A percentile compares a stretch with the other conserved stretches of the same genome.
phyloP scores from a whole-genome alignment of 2,888 invertebrate genomes.

The Leptarthrus brevirostris region DNA sequence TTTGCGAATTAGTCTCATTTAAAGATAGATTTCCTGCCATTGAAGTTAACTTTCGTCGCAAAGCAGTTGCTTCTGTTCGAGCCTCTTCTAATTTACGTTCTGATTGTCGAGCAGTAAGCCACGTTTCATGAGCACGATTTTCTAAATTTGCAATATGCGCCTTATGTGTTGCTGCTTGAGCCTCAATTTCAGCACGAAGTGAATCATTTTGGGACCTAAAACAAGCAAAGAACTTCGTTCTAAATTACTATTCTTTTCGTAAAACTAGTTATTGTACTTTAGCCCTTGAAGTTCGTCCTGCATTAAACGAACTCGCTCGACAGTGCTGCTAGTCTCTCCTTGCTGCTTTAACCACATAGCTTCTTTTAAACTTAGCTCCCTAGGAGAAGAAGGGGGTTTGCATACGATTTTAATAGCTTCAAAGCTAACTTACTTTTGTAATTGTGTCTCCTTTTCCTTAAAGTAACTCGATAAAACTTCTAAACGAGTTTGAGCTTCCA shows the following conservation, averaged over 20 bases:
- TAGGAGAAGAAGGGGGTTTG: too few species aligned
- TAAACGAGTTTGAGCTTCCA: slow-evolving; percentile 84
- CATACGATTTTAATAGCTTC: too few species aligned
- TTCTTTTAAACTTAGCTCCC: slow-evolving; percentile 81
- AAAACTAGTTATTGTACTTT: slow-evolving; percentile 72
- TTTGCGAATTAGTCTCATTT: slow-evolving; percentile 49
- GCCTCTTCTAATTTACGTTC: slow-evolving; percentile 86
- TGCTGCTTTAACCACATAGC: slow-evolving; percentile 82
- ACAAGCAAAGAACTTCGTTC: too few species aligned
- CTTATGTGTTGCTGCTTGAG: slow-evolving; percentile 78
- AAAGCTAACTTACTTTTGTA: slow-evolving; percentile 77
- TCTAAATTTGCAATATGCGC: slow-evolving; percentile 82
- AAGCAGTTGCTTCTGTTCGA: slow-evolving; percentile 76
- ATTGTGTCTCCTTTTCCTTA: slow-evolving; percentile 87
- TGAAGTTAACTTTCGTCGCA: slow-evolving; percentile 72
- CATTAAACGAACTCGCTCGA: slow-evolving; percentile 80
- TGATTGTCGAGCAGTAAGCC: slow-evolving; percentile 85
- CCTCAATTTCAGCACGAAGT: slow-evolving; percentile 85
- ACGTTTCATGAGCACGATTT: slow-evolving; percentile 85
- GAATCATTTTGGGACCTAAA: slow-evolving; percentile 70
- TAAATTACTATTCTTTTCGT: too few species aligned
- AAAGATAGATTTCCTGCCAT: slow-evolving; percentile 57
- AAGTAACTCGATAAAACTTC: slow-evolving; percentile 90
- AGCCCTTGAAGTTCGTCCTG: slow-evolving; percentile 83
- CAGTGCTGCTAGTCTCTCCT: slow-evolving; percentile 83